These are phyloP conservation scores for Champsocephalus esox DNA, from an alignment of 2,797 vertebrate genomes.

Conservation along the genomic window DNA sequence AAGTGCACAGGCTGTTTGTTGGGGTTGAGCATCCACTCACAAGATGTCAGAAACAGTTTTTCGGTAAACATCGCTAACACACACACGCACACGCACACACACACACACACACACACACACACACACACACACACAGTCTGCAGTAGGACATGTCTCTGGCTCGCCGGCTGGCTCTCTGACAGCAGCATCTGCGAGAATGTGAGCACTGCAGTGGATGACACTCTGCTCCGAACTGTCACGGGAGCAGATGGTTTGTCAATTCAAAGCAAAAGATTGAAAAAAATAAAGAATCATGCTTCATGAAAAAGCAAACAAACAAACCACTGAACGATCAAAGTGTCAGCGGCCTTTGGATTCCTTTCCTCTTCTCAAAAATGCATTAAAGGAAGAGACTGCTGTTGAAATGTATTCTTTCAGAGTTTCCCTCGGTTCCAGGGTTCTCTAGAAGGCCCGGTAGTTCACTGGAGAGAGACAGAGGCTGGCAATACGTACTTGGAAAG, in stretches of 20 bases:
- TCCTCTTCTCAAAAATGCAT: constrained; percentile 52
- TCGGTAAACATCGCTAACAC: constrained; percentile 1
- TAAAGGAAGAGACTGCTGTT: constrained; percentile 34
- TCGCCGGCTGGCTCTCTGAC: constrained; percentile 67
- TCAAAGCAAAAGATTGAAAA: constrained; percentile 44
- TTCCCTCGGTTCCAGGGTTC: too few species aligned
- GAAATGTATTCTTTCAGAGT: constrained; percentile 9
- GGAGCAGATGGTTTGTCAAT: constrained; percentile 76
- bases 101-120: background rate
- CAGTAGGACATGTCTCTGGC: constrained; percentile 33
- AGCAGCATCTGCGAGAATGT: constrained; percentile 69
- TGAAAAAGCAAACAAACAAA: constrained; percentile 41
- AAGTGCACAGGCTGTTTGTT: background rate
- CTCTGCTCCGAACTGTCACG: constrained; percentile 65
- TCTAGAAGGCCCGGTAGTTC: too few species aligned
- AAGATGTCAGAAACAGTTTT: constrained; percentile 21
- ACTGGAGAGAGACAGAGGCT: background rate
- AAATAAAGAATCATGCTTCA: constrained; percentile 33
- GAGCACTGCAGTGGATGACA: constrained; percentile 50
- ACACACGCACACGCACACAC: too few species aligned
- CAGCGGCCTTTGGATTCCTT: constrained; percentile 42
- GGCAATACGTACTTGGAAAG: constrained; percentile 38
- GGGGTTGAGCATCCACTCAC: constrained; percentile 11
- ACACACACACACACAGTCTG: constrained; percentile 17
- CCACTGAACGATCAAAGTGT: constrained; percentile 22